Evolutionary conservation across 37 sponge, comb jelly and placozoan genomes (phyloP), one percentile per base, ranked within the genome.

Genomic region (Corticium candelabrum): DNA sequence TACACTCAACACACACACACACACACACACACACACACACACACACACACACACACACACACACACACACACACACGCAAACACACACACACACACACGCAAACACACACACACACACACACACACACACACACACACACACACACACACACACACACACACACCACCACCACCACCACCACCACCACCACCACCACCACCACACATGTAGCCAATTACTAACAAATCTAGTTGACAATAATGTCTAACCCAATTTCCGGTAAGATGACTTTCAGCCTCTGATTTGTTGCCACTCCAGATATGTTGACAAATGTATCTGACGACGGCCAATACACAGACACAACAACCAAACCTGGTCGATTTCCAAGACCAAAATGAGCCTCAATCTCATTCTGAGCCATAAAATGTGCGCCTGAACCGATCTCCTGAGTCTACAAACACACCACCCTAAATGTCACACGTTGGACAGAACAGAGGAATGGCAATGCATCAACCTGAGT

Each of bases 301-400:
- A 50, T 21, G 62, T 50, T 21, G 62, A 50, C 62, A 21, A 50
- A 11, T 50, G 62, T 11, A 21, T 11, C 62, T 21, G 21, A 50
- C 62, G 62, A 11, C 11, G 62, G 62, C 62, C 62, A 50, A 21
- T 50, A 50, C 15, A 50, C 62, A 21, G 11, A 21, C 11, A 50
- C 62, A 21, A 27, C 21, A 21, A 50, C 62, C 11, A 21, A 21
- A 27, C 11, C 11, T 11, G 62, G 62, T 27, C 62, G 62, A 11
- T 7, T 5, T 4, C 73, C 73, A 7, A 70, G 73, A 7, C 73
- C 73, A 70, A 70, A 70, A 29, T 70, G 73, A 70, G 73, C 73
- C 35, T 4, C 29, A 4, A 70, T 4, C 21, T 70, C 73, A 29
- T 70, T 70, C 73, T 70, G 73, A 4, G 73, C 73, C 73, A 70